A percentile compares a stretch with the other conserved stretches of the same genome.
phyloP scores from a whole-genome alignment of 2,113 vertebrate genomes.

The Steatornis caripensis region DNA sequence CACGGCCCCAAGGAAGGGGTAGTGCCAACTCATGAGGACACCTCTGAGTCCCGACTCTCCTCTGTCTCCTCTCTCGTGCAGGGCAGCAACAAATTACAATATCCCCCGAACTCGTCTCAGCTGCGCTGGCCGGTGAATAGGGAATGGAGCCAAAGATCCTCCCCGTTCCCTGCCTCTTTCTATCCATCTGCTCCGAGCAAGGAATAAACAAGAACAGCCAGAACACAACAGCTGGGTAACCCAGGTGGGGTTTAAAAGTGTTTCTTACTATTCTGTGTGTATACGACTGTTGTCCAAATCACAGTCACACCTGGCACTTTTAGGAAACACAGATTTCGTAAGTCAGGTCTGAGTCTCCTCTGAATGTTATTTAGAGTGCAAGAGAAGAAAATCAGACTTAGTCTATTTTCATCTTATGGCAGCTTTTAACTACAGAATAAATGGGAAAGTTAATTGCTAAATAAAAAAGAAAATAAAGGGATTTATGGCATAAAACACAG shows the following conservation, averaged over 20 bases:
- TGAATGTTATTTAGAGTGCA: constrained; percentile 4
- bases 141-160: constrained; percentile 57
- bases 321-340: not conserved
- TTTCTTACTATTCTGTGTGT: not conserved
- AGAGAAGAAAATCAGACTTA: constrained; percentile 7
- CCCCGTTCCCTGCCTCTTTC: constrained; percentile 40
- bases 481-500: constrained; percentile 20
- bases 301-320: constrained; percentile 30
- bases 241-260: constrained; percentile 25
- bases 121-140: constrained; percentile 32
- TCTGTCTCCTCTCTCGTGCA: not conserved
- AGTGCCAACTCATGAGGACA: not conserved
- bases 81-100: not conserved
- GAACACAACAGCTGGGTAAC: constrained; percentile 42
- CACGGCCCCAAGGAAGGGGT: not conserved
- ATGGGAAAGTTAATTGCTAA: constrained; percentile 49
- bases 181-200: constrained; percentile 45
- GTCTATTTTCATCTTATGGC: constrained; percentile 3
- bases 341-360: constrained; percentile 24
- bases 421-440: constrained; percentile 48
- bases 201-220: constrained; percentile 51
- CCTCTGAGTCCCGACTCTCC: not conserved
- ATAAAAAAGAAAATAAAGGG: constrained; percentile 34
- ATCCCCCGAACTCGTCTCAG: constrained; percentile 21
- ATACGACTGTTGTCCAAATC: not conserved